Conservation (phyloP, 2,113 vertebrate genomes). For the Cynoglossus semilaevis region DNA sequence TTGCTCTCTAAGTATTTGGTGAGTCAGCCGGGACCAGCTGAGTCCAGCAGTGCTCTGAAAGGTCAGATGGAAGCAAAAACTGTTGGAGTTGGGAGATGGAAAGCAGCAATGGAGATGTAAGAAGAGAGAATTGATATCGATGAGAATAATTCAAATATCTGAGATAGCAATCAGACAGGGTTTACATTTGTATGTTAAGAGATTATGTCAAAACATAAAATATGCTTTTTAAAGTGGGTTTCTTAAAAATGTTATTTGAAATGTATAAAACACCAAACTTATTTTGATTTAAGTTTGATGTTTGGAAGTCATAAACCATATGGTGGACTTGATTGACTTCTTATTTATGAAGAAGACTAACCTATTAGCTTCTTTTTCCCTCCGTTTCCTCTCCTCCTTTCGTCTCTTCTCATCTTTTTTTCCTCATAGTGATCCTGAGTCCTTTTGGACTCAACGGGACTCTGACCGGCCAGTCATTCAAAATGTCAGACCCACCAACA, state of each 20-base stretch:
- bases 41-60: slow-evolving; percentile 45
- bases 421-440: slow-evolving; percentile 88
- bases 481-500: slow-evolving; percentile 94
- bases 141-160: slow-evolving; percentile 1
- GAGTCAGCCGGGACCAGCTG: slow-evolving; percentile 31
- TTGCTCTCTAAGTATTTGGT: slow-evolving; percentile 55
- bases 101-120: slow-evolving; percentile 8
- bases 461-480: slow-evolving; percentile 96
- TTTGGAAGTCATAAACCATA: too few relatives aligned
- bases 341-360: neutral
- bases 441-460: slow-evolving; percentile 96
- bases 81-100: slow-evolving; percentile 9
- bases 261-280: too few relatives aligned
- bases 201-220: neutral
- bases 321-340: too few relatives aligned
- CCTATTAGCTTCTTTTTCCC: neutral
- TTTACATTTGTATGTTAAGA: neutral
- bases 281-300: too few relatives aligned
- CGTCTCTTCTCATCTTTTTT: neutral
- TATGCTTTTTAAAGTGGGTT: too few relatives aligned
- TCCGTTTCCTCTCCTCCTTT: neutral
- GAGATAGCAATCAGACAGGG: neutral
- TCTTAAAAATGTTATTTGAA: too few relatives aligned
- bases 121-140: slow-evolving; percentile 2
- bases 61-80: slow-evolving; percentile 41